Evolutionary conservation across 1,140 invertebrate genomes (phyloP).

Genomic region (Drosophila lacertosa): DNA sequence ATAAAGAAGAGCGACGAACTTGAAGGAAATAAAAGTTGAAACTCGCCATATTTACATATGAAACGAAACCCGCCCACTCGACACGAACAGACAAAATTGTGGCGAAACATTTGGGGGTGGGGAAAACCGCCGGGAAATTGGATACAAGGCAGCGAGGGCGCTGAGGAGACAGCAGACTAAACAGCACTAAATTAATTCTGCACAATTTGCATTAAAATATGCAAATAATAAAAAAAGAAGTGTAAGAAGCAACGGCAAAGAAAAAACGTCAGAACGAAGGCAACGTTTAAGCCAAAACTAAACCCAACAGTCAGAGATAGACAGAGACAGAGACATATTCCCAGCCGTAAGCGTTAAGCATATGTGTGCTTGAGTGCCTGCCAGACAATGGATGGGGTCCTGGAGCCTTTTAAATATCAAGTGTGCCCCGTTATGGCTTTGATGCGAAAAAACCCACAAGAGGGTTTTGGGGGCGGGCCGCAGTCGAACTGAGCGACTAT

Average conservation of each 20-base stretch:
- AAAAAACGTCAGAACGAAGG: neutral
- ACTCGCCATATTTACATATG: slow-evolving; percentile 78
- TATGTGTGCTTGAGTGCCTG: slow-evolving; percentile 68
- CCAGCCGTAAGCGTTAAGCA: slow-evolving; percentile 67
- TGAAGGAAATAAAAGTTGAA: slow-evolving; percentile 77
- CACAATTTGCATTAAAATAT: slow-evolving; percentile 82
- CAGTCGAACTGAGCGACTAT: slow-evolving; percentile 44
- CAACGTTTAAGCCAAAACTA: slow-evolving; percentile 72
- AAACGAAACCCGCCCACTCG: slow-evolving; percentile 71
- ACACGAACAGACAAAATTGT: slow-evolving; percentile 57
- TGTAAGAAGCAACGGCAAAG: slow-evolving; percentile 41
- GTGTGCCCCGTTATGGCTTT: slow-evolving; percentile 59
- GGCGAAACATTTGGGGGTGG: slow-evolving; percentile 7
- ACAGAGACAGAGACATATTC: slow-evolving; percentile 38
- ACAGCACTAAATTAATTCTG: slow-evolving; percentile 82
- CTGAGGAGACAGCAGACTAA: slow-evolving; percentile 63
- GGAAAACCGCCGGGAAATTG: slow-evolving; percentile 16
- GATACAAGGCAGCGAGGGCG: slow-evolving; percentile 19
- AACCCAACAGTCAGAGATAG: slow-evolving; percentile 21
- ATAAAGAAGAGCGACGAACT: slow-evolving; percentile 75
- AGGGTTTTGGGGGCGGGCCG: slow-evolving; percentile 13
- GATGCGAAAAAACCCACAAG: slow-evolving; percentile 40
- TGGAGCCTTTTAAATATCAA: slow-evolving; percentile 68
- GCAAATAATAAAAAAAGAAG: slow-evolving; percentile 82
- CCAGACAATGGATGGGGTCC: slow-evolving; percentile 50